Conservation (phyloP, 2,888 invertebrate species). For the Chymomyza amoena region DNA sequence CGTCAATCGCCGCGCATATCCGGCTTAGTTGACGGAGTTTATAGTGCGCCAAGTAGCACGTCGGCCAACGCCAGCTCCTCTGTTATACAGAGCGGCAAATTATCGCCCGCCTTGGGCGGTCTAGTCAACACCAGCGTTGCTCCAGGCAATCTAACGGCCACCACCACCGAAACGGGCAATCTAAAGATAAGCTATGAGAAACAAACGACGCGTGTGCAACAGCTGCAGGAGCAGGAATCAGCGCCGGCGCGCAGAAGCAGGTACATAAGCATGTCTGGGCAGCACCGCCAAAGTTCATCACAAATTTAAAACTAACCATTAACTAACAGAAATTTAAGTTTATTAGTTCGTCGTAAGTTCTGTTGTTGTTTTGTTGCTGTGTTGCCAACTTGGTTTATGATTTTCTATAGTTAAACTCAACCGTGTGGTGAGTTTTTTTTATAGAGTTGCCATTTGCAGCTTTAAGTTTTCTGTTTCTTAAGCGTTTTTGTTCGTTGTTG, state of each 20-base stretch:
- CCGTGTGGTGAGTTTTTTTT: constrained; percentile 21
- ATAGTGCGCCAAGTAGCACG: background rate
- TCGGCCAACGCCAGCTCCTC: constrained; percentile 42
- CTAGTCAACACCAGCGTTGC: constrained; percentile 44
- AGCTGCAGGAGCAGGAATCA: constrained; percentile 79
- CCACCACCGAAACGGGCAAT: constrained; percentile 79
- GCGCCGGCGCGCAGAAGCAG: constrained; percentile 81
- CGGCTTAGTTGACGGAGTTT: constrained; percentile 5
- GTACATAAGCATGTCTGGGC: constrained; percentile 66
- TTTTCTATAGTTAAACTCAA: constrained; percentile 7
- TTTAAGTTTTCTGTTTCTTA: constrained; percentile 8
- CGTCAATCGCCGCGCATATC: constrained; percentile 62
- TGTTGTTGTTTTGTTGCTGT: constrained; percentile 50
- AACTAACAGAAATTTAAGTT: background rate
- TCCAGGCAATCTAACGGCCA: constrained; percentile 71
- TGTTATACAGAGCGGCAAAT: constrained; percentile 75
- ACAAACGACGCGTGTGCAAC: constrained; percentile 79
- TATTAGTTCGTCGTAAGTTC: constrained; percentile 11
- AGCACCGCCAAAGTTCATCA: background rate
- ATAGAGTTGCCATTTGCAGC: constrained; percentile 2
- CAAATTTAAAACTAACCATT: constrained; percentile 10
- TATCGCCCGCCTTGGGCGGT: constrained; percentile 63
- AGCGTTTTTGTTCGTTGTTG: constrained; percentile 5
- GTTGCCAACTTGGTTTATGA: constrained; percentile 18
- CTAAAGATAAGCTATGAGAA: constrained; percentile 81